Evolutionary conservation across 2,888 invertebrate genomes (phyloP).

Genomic region (Mechanitis mazaeus): DNA sequence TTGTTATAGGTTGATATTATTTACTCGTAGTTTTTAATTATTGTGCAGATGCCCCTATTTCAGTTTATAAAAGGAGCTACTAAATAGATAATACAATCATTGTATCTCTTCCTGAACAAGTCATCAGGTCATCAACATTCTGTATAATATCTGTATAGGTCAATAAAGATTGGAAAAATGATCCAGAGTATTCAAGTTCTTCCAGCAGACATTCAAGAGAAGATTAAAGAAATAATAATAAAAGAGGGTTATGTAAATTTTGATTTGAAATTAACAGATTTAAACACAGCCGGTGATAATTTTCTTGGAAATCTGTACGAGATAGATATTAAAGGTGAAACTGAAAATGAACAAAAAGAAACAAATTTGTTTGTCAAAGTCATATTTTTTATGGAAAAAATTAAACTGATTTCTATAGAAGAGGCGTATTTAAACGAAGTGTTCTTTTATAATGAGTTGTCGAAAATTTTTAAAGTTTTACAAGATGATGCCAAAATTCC

Average conservation of each 20-base stretch:
- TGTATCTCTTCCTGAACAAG: no score
- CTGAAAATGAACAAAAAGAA: constrained; percentile 37
- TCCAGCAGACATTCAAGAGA: constrained; percentile 30
- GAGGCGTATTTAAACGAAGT: constrained; percentile 38
- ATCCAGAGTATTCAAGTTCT: constrained; percentile 17
- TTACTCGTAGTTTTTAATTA: no score
- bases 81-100: no score
- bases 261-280: constrained; percentile 28
- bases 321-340: constrained; percentile 44
- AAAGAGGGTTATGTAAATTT: constrained; percentile 35
- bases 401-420: constrained; percentile 31
- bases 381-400: constrained; percentile 29
- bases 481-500: constrained; percentile 29
- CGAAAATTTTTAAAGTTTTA: constrained; percentile 31
- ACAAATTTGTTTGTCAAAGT: constrained; percentile 47
- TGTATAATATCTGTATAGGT: not conserved
- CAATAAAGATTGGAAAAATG: not conserved
- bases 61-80: no score
- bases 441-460: constrained; percentile 40
- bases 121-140: not conserved
- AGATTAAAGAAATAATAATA: constrained; percentile 29
- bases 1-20: no score
- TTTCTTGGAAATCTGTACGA: constrained; percentile 42
- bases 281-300: constrained; percentile 44
- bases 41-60: no score